Conservation (phyloP, 2,888 invertebrate species). For the Lydus trimaculatus region DNA sequence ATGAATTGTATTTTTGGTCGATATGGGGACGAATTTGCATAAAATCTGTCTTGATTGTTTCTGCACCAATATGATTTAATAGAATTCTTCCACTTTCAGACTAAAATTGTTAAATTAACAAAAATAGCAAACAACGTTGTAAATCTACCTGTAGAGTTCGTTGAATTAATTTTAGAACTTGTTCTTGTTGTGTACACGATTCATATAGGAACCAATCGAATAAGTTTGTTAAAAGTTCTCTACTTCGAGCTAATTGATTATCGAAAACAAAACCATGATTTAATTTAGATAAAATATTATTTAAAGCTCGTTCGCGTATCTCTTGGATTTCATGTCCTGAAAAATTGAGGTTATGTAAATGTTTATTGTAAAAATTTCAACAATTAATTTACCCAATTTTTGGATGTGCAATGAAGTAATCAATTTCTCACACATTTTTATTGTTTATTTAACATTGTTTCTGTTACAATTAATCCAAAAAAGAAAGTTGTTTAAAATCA, state of each 20-base stretch:
- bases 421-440: slow-evolving; percentile 40
- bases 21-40: slow-evolving; percentile 60
- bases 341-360: slow-evolving; percentile 28
- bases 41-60: slow-evolving; percentile 59
- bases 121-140: neutral
- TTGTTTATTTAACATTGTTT: neutral
- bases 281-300: slow-evolving; percentile 66
- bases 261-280: slow-evolving; percentile 68
- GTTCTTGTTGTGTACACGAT: slow-evolving; percentile 63
- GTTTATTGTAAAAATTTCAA: neutral
- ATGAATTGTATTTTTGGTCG: slow-evolving; percentile 56
- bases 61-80: slow-evolving; percentile 63
- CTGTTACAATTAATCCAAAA: neutral
- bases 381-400: slow-evolving; percentile 50
- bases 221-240: slow-evolving; percentile 67
- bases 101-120: slow-evolving; percentile 49
- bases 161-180: slow-evolving; percentile 67
- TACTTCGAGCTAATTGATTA: slow-evolving; percentile 67
- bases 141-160: slow-evolving; percentile 64
- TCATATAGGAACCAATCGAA: slow-evolving; percentile 70
- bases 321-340: slow-evolving; percentile 59
- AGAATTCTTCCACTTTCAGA: slow-evolving; percentile 64
- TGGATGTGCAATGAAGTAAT: slow-evolving; percentile 53
- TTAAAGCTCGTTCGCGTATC: slow-evolving; percentile 58
- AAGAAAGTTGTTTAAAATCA: slow-evolving; percentile 13